These are phyloP conservation scores for Sceloporus undulatus DNA, from an alignment of 2,113 vertebrate species.

Conservation along the genomic window DNA sequence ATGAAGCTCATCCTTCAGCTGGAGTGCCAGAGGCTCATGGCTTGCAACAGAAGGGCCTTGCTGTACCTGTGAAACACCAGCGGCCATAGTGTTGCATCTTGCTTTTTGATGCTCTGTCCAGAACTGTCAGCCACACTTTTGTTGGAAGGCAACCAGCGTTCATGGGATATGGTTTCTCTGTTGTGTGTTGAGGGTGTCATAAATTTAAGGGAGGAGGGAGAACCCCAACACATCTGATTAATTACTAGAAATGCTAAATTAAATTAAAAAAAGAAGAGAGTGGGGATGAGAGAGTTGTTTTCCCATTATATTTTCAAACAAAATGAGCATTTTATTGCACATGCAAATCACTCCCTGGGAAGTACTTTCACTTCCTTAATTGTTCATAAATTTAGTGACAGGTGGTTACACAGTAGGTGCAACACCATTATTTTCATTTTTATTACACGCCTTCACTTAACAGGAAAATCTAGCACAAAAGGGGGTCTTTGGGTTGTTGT, in stretches of 20 bases:
- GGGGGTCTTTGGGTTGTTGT: background rate
- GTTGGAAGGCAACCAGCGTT: conserved; percentile 26
- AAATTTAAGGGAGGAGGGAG: conserved; percentile 21
- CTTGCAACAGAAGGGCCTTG: conserved; percentile 1
- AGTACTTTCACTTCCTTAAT: conserved; percentile 81
- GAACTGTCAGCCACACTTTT: background rate
- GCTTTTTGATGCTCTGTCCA: background rate
- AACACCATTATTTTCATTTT: conserved; percentile 71
- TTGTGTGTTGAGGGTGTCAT: conserved; percentile 11
- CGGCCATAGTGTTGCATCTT: background rate
- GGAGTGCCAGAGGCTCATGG: background rate
- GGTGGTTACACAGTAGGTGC: conserved; percentile 82
- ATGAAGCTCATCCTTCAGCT: fast-evolving
- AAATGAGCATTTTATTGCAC: conserved; percentile 74
- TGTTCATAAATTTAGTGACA: conserved; percentile 86
- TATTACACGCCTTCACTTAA: conserved; percentile 70
- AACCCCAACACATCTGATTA: conserved; percentile 62
- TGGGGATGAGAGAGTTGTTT: conserved; percentile 68
- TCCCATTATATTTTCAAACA: conserved; percentile 70
- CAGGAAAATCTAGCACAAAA: conserved; percentile 63
- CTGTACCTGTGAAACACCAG: background rate
- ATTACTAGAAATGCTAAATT: conserved; percentile 67
- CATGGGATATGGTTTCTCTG: conserved; percentile 12
- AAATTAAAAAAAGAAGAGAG: conserved; percentile 10
- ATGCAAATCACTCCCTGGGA: conserved; percentile 80